Conservation (phyloP, 2,888 invertebrate genomes). For the Alitta virens region DNA sequence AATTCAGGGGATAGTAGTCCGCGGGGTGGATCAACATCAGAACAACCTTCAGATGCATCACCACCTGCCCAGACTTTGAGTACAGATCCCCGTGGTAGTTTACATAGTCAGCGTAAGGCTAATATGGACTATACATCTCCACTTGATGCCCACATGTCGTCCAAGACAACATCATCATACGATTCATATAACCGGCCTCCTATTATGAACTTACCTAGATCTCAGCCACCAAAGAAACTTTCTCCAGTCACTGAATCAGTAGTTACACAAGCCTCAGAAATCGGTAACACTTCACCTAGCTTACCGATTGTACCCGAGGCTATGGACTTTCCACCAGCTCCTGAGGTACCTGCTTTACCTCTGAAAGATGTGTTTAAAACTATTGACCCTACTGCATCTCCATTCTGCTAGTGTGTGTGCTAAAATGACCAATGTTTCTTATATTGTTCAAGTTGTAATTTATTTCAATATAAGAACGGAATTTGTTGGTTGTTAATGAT, state of each 20-base stretch:
- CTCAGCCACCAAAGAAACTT: background rate
- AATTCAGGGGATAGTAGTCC: background rate
- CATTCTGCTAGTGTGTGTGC: constrained; percentile 57
- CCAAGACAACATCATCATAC: background rate
- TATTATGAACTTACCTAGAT: background rate
- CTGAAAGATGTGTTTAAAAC: constrained; percentile 56
- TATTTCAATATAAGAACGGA: too few species aligned
- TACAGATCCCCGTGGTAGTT: background rate
- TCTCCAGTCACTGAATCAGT: too few species aligned
- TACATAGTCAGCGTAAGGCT: background rate
- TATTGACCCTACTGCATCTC: constrained; percentile 58
- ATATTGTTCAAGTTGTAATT: too few species aligned
- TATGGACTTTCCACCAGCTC: background rate
- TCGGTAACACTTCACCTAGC: background rate
- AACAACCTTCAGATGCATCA: background rate
- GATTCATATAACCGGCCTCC: constrained; percentile 41
- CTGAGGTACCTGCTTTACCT: constrained; percentile 14
- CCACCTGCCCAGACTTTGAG: too few species aligned
- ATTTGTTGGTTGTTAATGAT: too few species aligned
- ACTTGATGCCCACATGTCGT: constrained; percentile 21
- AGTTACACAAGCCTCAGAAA: background rate
- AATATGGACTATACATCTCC: constrained; percentile 53
- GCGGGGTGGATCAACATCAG: background rate
- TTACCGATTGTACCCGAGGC: background rate
- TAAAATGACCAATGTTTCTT: too few species aligned